A percentile compares a stretch with the other conserved stretches of the same genome.
These are phyloP conservation scores for Triplophysa bombifrons DNA, from an alignment of 2,797 vertebrate genomes.

Conservation along the genomic window DNA sequence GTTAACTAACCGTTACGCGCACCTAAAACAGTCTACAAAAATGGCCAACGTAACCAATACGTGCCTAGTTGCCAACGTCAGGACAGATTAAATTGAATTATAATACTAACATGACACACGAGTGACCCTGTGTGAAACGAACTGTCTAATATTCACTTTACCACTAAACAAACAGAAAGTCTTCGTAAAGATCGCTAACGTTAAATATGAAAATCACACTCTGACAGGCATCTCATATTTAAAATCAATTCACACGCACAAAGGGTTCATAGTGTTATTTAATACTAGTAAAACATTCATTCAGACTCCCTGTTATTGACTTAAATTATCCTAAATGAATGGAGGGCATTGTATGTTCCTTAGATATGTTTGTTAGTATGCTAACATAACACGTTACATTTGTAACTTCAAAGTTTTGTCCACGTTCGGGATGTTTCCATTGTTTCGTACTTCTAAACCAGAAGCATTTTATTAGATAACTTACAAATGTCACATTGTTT, in stretches of 20 bases:
- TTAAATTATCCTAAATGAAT: neutral
- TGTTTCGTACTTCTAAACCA: neutral
- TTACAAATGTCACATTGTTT: constrained; percentile 5
- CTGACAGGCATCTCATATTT: too few species aligned
- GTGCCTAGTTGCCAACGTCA: too few species aligned
- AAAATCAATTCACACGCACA: too few species aligned
- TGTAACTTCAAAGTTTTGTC: neutral
- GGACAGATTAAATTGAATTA: neutral
- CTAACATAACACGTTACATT: neutral
- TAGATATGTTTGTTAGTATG: neutral
- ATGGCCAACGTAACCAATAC: too few species aligned
- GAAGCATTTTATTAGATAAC: neutral
- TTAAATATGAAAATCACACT: too few species aligned
- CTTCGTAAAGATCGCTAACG: too few species aligned
- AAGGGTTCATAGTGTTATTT: too few species aligned
- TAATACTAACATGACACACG: neutral
- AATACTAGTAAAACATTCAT: too few species aligned
- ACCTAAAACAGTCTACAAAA: too few species aligned
- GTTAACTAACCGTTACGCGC: too few species aligned
- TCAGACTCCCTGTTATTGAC: neutral
- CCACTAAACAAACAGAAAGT: too few species aligned
- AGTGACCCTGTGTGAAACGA: neutral
- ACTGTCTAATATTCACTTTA: too few species aligned
- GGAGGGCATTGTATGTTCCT: neutral
- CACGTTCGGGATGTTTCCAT: neutral